These are phyloP conservation scores for Margaritifera margaritifera DNA, from an alignment of 2,888 invertebrate species.

Conservation along the genomic window DNA sequence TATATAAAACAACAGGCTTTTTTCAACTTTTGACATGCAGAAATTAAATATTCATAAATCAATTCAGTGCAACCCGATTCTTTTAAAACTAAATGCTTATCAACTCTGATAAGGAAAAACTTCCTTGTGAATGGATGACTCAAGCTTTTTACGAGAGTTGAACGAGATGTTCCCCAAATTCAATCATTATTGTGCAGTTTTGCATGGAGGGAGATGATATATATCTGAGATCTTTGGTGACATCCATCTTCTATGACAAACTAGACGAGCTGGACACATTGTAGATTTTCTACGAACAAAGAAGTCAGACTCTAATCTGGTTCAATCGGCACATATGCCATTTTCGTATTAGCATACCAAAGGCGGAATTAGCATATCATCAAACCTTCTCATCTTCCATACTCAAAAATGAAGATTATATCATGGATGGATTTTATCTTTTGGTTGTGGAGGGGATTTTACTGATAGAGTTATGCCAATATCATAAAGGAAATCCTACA, in stretches of 20 bases:
- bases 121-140: no score
- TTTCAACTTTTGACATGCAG: no score
- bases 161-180: no score
- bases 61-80: no score
- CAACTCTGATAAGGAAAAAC: no score
- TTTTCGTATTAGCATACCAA: constrained; percentile 41
- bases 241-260: constrained; percentile 44
- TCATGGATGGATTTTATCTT: constrained; percentile 30
- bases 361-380: constrained; percentile 41
- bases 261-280: neutral
- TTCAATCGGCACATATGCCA: constrained; percentile 35
- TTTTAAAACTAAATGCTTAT: no score
- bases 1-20: no score
- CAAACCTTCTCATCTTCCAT: constrained; percentile 44
- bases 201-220: constrained; percentile 25
- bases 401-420: constrained; percentile 29
- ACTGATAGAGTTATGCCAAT: no score
- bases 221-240: constrained; percentile 28
- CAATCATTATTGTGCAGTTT: constrained; percentile 16
- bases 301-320: constrained; percentile 43
- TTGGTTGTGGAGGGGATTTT: no score
- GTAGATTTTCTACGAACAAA: constrained; percentile 36
- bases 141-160: no score
- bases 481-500: no score
- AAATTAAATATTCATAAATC: no score